phyloP scores from a whole-genome alignment of 2,797 vertebrate genomes.

The Sebastes oblongus region DNA sequence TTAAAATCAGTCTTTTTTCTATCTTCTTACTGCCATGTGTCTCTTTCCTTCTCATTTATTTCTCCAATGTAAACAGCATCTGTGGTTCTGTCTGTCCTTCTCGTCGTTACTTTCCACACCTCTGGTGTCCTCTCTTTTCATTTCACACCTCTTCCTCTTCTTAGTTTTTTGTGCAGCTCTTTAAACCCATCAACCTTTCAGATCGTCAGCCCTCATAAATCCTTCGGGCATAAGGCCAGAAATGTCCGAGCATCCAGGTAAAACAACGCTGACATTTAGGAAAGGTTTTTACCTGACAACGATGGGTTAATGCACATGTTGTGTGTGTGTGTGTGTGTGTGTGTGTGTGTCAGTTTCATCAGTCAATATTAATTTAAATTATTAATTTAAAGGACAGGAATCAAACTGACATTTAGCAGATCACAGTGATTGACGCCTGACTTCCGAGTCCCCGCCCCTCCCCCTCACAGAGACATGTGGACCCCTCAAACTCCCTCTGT shows the following conservation, averaged over 20 bases:
- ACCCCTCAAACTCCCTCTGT: constrained; percentile 15
- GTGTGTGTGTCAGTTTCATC: not conserved
- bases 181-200: not conserved
- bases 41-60: not conserved
- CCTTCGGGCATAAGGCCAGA: not conserved
- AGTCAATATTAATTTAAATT: constrained; percentile 25
- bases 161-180: too few relatives aligned
- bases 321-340: not conserved
- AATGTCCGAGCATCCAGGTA: not conserved
- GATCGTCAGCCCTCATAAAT: not conserved
- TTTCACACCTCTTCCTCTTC: not conserved
- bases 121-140: not conserved
- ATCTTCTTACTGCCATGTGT: not conserved
- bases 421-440: constrained; percentile 31
- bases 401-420: constrained; percentile 26
- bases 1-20: too few relatives aligned
- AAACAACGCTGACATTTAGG: constrained; percentile 6
- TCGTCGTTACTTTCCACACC: not conserved
- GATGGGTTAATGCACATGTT: not conserved
- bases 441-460: not conserved
- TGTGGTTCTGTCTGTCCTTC: not conserved
- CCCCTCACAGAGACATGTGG: not conserved
- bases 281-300: not conserved
- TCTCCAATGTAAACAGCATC: not conserved
- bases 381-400: constrained; percentile 27